phyloP scores from a whole-genome alignment of 2,113 vertebrate species.

The Corythornis vintsioides region DNA sequence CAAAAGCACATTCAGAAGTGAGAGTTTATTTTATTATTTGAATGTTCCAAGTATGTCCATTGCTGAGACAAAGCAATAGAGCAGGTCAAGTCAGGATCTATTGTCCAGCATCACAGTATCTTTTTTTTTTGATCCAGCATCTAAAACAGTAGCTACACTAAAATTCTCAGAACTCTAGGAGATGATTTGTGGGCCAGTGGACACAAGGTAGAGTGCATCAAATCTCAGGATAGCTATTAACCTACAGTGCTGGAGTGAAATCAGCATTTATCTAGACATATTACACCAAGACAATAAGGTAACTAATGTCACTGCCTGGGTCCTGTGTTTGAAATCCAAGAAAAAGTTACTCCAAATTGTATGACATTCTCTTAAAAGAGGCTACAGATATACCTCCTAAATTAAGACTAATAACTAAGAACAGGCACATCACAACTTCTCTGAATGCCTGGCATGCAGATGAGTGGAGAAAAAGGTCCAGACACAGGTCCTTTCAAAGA shows the following conservation, averaged over 20 bases:
- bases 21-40: background rate
- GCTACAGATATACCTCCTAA: background rate
- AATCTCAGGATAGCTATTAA: background rate
- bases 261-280: background rate
- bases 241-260: background rate
- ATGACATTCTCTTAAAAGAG: background rate
- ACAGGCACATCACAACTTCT: background rate
- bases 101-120: background rate
- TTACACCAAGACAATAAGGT: background rate
- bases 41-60: background rate
- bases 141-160: background rate
- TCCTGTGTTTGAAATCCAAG: background rate
- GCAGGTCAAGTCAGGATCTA: background rate
- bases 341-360: background rate
- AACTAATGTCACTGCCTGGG: background rate
- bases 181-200: background rate
- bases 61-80: background rate
- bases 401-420: background rate
- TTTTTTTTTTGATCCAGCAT: background rate
- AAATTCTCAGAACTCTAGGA: background rate
- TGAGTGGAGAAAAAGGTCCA: background rate
- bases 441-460: background rate
- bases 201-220: background rate
- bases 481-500: background rate
- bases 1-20: background rate